These are phyloP conservation scores for Palloptera scutellata DNA, from an alignment of 2,888 invertebrate species.

Conservation along the genomic window DNA sequence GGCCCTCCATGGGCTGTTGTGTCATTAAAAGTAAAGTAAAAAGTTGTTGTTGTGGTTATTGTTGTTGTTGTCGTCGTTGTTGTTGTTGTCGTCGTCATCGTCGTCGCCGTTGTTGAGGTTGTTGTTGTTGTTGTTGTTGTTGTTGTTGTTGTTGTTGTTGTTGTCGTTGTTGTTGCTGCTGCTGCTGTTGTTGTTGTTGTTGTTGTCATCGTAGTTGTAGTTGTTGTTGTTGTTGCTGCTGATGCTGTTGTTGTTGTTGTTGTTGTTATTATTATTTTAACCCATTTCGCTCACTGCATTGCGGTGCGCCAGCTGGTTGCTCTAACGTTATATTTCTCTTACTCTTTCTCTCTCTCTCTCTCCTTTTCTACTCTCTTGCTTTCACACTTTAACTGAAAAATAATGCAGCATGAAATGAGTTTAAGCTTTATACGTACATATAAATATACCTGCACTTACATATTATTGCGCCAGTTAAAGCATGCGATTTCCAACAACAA, in stretches of 20 bases:
- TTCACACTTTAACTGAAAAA: constrained; percentile 3
- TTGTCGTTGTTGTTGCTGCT: constrained; percentile 11
- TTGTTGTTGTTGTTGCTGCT: too few species aligned
- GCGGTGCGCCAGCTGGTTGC: background rate
- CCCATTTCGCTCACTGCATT: background rate
- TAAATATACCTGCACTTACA: too few species aligned
- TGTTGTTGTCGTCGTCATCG: too few species aligned
- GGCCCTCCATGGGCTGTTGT: too few species aligned
- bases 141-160: too few species aligned
- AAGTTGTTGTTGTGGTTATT: too few species aligned
- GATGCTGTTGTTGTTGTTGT: too few species aligned
- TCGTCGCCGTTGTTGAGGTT: too few species aligned
- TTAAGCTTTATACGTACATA: too few species aligned
- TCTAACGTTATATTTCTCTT: background rate
- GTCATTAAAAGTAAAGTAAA: too few species aligned
- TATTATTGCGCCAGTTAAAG: background rate
- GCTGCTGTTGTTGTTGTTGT: constrained; percentile 11
- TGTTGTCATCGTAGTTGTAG: background rate
- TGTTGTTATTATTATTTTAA: constrained; percentile 2
- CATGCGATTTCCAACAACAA: background rate
- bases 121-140: background rate
- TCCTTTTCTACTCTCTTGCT: background rate
- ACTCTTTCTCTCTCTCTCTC: background rate
- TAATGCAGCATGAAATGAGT: constrained; percentile 30
- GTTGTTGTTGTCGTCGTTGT: too few species aligned